These are phyloP conservation scores for Hafferia zeledoni DNA, from an alignment of 2,797 vertebrate genomes.

Conservation along the genomic window DNA sequence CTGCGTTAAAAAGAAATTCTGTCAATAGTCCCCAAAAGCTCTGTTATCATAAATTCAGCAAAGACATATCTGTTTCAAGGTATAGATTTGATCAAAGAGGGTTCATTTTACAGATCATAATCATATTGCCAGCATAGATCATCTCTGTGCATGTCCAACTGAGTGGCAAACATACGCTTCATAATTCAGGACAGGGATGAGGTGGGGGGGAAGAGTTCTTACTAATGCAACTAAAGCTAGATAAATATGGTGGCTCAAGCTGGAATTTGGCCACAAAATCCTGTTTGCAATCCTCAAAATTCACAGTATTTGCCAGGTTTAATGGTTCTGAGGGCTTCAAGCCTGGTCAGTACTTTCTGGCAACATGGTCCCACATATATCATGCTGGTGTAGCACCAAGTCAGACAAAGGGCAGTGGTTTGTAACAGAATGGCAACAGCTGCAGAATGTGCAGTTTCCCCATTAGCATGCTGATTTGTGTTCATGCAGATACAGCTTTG, in stretches of 20 bases:
- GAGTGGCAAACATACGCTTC: neutral
- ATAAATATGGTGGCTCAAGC: neutral
- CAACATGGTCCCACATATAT: neutral
- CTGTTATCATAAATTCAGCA: neutral
- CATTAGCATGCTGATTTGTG: neutral
- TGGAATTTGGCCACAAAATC: neutral
- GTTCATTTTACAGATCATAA: neutral
- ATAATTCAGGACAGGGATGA: neutral
- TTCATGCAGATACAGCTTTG: neutral
- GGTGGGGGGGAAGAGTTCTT: neutral
- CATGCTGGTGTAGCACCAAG: neutral
- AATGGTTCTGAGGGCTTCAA: neutral
- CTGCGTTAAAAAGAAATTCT: neutral
- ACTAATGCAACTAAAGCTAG: neutral
- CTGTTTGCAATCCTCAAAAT: neutral
- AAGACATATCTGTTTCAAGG: neutral
- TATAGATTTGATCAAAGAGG: neutral
- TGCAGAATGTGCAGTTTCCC: neutral
- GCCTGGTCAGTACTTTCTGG: neutral
- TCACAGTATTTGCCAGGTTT: neutral
- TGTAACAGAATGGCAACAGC: neutral
- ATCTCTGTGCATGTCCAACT: neutral
- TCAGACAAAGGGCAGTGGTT: neutral
- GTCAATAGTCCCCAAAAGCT: neutral
- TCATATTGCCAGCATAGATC: neutral